Percentiles rank a stretch among this genome's conserved stretches.
These are phyloP conservation scores for Tamias sibiricus DNA, from an alignment of 2,113 vertebrate genomes.

Conservation along the genomic window DNA sequence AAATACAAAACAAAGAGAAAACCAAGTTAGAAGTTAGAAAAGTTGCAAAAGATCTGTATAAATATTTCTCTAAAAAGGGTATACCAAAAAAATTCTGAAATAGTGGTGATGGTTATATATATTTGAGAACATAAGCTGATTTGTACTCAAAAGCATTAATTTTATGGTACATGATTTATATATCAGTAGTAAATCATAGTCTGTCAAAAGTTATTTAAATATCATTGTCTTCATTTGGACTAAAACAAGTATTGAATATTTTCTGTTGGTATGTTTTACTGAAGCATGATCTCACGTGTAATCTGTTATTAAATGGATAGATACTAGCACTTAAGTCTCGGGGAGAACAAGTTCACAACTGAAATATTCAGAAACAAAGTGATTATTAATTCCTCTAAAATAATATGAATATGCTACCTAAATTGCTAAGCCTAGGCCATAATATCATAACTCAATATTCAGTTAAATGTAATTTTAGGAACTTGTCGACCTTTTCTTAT, in stretches of 20 bases:
- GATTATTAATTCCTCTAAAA: background rate
- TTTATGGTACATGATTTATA: background rate
- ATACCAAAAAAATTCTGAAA: background rate
- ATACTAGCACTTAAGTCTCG: background rate
- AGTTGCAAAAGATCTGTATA: background rate
- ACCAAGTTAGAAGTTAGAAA: background rate
- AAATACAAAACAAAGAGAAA: background rate
- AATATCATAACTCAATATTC: background rate
- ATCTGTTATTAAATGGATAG: background rate
- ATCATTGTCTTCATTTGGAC: background rate
- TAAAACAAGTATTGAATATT: background rate
- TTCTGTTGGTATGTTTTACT: background rate
- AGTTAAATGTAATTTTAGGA: background rate
- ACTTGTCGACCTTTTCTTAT: background rate
- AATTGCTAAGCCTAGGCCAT: background rate
- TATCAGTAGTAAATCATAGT: background rate
- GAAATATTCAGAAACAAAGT: background rate
- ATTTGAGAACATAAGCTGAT: background rate
- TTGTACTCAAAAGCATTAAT: background rate
- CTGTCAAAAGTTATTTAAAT: background rate
- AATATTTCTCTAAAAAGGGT: background rate
- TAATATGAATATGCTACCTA: background rate
- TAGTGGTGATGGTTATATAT: background rate
- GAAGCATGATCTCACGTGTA: background rate
- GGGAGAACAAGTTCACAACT: background rate